Percentiles rank a stretch among this genome's conserved stretches.
These are phyloP conservation scores for Lepus timidus DNA, from an alignment of 2,113 vertebrate species.

Conservation along the genomic window DNA sequence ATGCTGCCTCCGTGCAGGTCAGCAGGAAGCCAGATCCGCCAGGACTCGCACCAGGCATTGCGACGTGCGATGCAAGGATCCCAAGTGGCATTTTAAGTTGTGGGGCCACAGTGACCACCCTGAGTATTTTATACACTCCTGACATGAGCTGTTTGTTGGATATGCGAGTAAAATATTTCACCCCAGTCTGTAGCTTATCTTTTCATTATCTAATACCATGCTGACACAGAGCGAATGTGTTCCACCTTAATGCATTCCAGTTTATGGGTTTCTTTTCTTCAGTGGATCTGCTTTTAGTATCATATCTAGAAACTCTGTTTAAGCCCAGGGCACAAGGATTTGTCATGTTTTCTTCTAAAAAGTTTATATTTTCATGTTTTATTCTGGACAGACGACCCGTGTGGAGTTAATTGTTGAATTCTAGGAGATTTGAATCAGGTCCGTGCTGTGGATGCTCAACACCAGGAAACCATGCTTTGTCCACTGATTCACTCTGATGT, in stretches of 20 bases:
- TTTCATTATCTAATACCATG: not conserved
- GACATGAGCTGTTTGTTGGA: not conserved
- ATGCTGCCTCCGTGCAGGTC: too few species aligned
- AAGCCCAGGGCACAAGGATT: not conserved
- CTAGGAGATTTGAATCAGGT: not conserved
- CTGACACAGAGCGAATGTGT: not conserved
- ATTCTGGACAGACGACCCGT: not conserved
- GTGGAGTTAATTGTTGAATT: conserved; percentile 3
- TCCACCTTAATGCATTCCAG: not conserved
- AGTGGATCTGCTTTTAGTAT: not conserved
- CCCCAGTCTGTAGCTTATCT: not conserved
- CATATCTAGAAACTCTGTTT: not conserved
- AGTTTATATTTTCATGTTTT: not conserved
- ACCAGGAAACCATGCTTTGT: not conserved
- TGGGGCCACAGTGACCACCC: too few species aligned
- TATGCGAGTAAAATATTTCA: not conserved
- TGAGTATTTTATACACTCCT: not conserved
- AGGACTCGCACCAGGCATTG: too few species aligned
- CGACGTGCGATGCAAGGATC: too few species aligned
- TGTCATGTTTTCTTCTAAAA: not conserved
- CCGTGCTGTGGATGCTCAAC: not conserved
- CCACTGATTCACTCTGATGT: not conserved
- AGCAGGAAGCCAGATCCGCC: too few species aligned
- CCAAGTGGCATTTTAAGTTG: too few species aligned
- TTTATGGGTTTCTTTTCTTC: not conserved